A percentile compares a stretch with the other conserved stretches of the same genome.
These are phyloP conservation scores for Linurgus olivaceus DNA, from an alignment of 2,797 vertebrate species.

Conservation along the genomic window DNA sequence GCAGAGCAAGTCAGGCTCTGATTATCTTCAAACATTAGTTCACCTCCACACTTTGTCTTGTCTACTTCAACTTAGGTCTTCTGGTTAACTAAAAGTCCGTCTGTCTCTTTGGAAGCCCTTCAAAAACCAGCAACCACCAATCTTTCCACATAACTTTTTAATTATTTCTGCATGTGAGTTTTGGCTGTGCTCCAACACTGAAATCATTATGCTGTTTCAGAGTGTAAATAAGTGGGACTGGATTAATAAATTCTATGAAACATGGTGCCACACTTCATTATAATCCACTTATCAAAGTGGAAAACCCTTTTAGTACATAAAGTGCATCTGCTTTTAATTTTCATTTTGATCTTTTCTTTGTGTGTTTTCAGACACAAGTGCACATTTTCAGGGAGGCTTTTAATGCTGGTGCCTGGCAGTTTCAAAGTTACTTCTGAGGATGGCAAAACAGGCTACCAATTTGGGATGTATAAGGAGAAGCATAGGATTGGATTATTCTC, in stretches of 20 bases:
- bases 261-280: conserved; percentile 64
- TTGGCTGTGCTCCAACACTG: conserved; percentile 61
- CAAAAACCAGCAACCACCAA: not conserved
- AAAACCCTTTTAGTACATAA: conserved; percentile 65
- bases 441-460: not conserved
- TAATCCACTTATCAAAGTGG: conserved; percentile 68
- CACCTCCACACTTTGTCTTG: not conserved
- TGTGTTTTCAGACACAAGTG: conserved; percentile 8
- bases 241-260: conserved; percentile 71
- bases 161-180: conserved; percentile 59
- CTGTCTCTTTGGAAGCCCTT: not conserved
- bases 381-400: conserved; percentile 28
- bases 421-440: conserved; percentile 21
- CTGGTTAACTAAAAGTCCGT: not conserved
- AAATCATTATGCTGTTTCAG: conserved; percentile 55
- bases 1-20: not conserved
- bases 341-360: conserved; percentile 59
- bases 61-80: not conserved
- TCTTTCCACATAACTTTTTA: conserved; percentile 16
- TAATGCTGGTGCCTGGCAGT: conserved; percentile 29
- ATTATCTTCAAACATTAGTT: not conserved
- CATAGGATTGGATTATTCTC: not conserved
- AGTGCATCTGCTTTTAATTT: conserved; percentile 69
- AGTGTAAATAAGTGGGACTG: conserved; percentile 64
- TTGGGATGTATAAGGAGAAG: not conserved